Conservation (phyloP, 2,797 vertebrate genomes). For the Fistularia commersonii region DNA sequence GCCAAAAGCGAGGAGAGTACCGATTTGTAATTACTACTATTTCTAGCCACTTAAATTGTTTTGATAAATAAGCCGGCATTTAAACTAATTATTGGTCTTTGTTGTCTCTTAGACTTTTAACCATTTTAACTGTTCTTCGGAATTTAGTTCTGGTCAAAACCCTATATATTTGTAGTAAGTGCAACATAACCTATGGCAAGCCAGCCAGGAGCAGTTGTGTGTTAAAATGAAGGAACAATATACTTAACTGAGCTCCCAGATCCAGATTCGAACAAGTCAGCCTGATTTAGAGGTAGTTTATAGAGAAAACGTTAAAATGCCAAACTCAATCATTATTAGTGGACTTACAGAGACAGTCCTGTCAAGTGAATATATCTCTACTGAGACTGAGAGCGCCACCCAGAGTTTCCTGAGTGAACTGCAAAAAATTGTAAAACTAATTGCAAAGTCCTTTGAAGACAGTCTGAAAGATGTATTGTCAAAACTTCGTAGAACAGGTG, state of each 20-base stretch:
- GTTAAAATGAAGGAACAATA: neutral
- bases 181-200: neutral
- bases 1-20: too few species aligned
- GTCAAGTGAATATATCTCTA: neutral
- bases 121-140: too few species aligned
- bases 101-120: too few species aligned
- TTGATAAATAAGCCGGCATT: too few species aligned
- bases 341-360: neutral
- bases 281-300: neutral
- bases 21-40: too few species aligned
- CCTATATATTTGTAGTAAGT: neutral
- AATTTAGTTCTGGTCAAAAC: too few species aligned
- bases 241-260: neutral
- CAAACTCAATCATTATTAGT: neutral
- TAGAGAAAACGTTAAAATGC: neutral
- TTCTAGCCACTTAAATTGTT: too few species aligned
- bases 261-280: neutral
- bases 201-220: slow-evolving; percentile 2
- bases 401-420: neutral
- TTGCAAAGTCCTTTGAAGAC: neutral
- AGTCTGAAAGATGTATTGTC: neutral
- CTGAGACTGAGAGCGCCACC: neutral
- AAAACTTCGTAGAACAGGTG: neutral
- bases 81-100: too few species aligned
- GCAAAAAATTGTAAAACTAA: neutral